These are phyloP conservation scores for Styela plicata DNA, from an alignment of 23 tunicate species.

Conservation along the genomic window DNA sequence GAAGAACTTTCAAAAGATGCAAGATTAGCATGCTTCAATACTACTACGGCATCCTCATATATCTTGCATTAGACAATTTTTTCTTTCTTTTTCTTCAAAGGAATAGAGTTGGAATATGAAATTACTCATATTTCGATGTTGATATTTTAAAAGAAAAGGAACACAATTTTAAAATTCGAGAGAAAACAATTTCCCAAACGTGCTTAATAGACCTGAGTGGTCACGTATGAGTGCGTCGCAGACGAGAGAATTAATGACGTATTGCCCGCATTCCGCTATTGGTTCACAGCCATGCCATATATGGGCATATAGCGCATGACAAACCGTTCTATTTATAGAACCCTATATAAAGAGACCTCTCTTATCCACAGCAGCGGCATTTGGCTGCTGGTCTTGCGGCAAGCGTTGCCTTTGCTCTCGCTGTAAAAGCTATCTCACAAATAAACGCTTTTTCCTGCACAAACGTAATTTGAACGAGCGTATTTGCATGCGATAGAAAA, in stretches of 20 bases:
- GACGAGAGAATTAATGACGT: constrained; percentile 21
- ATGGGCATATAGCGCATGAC: constrained; percentile 17
- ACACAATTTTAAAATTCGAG: background rate
- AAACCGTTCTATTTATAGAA: constrained; percentile 70
- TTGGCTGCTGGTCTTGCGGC: background rate
- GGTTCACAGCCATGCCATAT: constrained; percentile 22
- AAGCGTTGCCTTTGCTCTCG: no score
- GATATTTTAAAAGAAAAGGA: background rate
- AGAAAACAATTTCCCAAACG: background rate
- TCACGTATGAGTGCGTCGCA: background rate
- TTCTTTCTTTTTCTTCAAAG: background rate
- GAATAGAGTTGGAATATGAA: background rate
- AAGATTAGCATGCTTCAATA: background rate
- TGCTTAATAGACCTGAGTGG: background rate
- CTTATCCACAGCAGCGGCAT: background rate
- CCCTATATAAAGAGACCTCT: constrained; percentile 45
- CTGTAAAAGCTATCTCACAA: no score
- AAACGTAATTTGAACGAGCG: no score
- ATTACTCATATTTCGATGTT: background rate
- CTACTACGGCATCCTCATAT: background rate
- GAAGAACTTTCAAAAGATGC: background rate
- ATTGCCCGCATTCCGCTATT: constrained; percentile 9
- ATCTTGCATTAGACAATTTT: background rate
- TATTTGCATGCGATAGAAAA: no score
- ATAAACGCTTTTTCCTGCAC: no score